A percentile compares a stretch with the other conserved stretches of the same genome.
phyloP scores from a whole-genome alignment of 2,797 vertebrate species.

The Mustela erminea region DNA sequence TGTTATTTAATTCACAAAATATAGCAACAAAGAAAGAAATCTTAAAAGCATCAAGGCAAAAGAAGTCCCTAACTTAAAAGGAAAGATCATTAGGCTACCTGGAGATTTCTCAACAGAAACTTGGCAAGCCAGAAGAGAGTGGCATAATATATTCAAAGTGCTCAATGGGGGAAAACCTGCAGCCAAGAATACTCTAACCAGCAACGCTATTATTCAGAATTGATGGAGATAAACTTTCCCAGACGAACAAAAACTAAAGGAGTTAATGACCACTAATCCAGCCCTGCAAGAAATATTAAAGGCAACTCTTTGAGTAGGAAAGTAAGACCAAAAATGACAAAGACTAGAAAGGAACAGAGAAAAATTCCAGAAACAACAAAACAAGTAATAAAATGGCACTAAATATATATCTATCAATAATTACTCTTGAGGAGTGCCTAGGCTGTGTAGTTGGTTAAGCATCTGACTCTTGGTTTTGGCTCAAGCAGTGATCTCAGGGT shows the following conservation, averaged over 20 bases:
- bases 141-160: neutral
- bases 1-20: neutral
- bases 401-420: neutral
- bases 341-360: neutral
- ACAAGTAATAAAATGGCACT: neutral
- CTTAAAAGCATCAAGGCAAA: neutral
- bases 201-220: neutral
- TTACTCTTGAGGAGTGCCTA: neutral
- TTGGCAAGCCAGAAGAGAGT: neutral
- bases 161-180: neutral
- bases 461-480: neutral
- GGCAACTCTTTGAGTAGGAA: neutral
- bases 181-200: neutral
- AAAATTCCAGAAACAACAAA: neutral
- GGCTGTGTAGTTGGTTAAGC: neutral
- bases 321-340: neutral
- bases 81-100: neutral
- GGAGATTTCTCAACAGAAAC: neutral
- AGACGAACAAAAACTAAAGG: neutral
- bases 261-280: neutral
- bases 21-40: neutral
- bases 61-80: neutral
- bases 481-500: neutral
- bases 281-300: neutral
- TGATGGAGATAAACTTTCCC: neutral